Conservation (phyloP, 2,888 invertebrate species). For the Tenthredo notha region DNA sequence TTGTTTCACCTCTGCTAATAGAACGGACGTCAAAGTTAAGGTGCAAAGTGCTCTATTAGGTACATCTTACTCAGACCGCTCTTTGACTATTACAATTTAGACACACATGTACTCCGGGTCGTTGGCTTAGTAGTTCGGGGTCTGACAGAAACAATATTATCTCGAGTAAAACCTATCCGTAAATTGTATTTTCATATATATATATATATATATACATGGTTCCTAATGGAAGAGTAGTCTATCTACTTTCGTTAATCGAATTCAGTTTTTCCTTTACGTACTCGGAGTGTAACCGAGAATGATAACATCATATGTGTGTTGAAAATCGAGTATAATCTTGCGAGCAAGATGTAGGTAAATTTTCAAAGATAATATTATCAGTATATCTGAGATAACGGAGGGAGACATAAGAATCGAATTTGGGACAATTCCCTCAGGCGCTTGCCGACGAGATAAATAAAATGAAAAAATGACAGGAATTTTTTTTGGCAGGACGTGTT, state of each 20-base stretch:
- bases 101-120: background rate
- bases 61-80: background rate
- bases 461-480: background rate
- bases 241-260: background rate
- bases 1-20: background rate
- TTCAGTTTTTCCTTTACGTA: conserved; percentile 38
- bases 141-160: conserved; percentile 31
- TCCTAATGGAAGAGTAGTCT: conserved; percentile 18
- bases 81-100: conserved; percentile 21
- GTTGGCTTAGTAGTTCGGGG: background rate
- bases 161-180: background rate
- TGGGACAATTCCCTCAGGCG: background rate
- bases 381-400: background rate
- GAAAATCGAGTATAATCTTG: background rate
- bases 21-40: conserved; percentile 1
- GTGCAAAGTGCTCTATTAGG: conserved; percentile 9
- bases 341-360: background rate
- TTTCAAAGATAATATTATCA: background rate
- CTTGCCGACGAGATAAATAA: background rate
- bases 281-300: background rate
- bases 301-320: too few species aligned
- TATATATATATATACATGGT: background rate
- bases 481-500: conserved; percentile 1
- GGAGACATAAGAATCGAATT: background rate
- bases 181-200: background rate